A percentile compares a stretch with the other conserved stretches of the same genome.
These are phyloP conservation scores for Danaus plexippus DNA, from an alignment of 1,140 invertebrate species.

Conservation along the genomic window DNA sequence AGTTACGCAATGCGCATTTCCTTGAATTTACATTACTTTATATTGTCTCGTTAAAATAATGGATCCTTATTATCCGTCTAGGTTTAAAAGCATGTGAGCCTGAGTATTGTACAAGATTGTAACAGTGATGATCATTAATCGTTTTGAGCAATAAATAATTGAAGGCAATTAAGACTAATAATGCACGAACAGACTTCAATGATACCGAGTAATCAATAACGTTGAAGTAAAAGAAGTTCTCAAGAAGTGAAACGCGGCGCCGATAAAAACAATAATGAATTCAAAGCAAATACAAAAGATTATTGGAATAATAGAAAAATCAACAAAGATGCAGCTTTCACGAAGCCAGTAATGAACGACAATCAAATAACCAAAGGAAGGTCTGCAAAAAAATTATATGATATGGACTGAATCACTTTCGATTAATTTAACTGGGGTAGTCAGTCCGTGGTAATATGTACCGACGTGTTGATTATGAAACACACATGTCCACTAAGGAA, in stretches of 20 bases:
- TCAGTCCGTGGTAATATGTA: too few relatives aligned
- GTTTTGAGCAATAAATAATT: conserved; percentile 1
- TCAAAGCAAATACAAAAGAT: conserved; percentile 23
- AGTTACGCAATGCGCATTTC: too few relatives aligned
- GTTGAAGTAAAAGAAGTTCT: conserved; percentile 7
- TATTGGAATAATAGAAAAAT: conserved; percentile 41
- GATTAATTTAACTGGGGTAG: conserved; percentile 7
- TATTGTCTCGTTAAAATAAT: too few relatives aligned
- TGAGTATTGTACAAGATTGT: too few relatives aligned
- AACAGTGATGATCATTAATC: neutral
- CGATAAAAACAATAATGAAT: conserved; percentile 35
- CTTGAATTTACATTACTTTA: too few relatives aligned
- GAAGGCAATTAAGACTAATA: neutral
- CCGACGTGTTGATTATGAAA: too few relatives aligned
- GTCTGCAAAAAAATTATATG: conserved; percentile 38
- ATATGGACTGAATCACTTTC: conserved; percentile 49
- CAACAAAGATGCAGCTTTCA: conserved; percentile 52
- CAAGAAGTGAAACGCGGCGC: conserved; percentile 27
- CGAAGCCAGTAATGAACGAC: conserved; percentile 29
- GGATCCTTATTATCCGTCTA: too few relatives aligned
- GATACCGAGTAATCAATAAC: neutral
- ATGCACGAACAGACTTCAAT: conserved; percentile 1
- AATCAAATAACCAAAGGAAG: conserved; percentile 34
- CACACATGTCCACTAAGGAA: too few relatives aligned
- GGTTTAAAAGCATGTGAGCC: too few relatives aligned